phyloP scores from a whole-genome alignment of 2,113 vertebrate genomes.

The Microcebus jonahi region DNA sequence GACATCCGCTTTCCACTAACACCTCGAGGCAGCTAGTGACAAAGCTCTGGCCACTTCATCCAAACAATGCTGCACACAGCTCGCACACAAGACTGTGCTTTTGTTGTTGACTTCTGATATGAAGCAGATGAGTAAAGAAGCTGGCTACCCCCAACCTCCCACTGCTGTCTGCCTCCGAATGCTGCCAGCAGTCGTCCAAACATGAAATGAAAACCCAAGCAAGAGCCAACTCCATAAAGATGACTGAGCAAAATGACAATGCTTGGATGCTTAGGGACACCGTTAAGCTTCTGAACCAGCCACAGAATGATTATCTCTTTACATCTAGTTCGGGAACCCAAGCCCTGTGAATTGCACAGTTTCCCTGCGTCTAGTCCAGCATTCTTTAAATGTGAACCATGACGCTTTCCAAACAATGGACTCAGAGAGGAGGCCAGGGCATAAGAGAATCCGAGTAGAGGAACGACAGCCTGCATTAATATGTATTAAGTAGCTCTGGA shows the following conservation, averaged over 20 bases:
- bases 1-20: not conserved
- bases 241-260: not conserved
- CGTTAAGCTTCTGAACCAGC: not conserved
- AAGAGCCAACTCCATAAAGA: not conserved
- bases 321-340: not conserved
- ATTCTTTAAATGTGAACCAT: not conserved
- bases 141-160: too few species aligned
- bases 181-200: not conserved
- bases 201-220: not conserved
- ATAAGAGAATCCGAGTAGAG: rapidly evolving
- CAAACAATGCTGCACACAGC: not conserved
- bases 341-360: not conserved
- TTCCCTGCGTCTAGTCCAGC: not conserved
- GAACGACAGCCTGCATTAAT: rapidly evolving
- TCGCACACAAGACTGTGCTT: not conserved
- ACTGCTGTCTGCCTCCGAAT: not conserved
- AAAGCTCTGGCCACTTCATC: not conserved
- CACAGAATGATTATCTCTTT: not conserved
- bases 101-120: not conserved
- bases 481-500: not conserved
- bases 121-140: not conserved
- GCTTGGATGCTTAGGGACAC: too few species aligned
- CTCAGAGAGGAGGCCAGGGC: not conserved
- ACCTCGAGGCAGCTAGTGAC: not conserved
- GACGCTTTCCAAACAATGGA: not conserved